A percentile compares a stretch with the other conserved stretches of the same genome.
phyloP scores from a whole-genome alignment of 2,113 vertebrate species.

The Sus scrofa region DNA sequence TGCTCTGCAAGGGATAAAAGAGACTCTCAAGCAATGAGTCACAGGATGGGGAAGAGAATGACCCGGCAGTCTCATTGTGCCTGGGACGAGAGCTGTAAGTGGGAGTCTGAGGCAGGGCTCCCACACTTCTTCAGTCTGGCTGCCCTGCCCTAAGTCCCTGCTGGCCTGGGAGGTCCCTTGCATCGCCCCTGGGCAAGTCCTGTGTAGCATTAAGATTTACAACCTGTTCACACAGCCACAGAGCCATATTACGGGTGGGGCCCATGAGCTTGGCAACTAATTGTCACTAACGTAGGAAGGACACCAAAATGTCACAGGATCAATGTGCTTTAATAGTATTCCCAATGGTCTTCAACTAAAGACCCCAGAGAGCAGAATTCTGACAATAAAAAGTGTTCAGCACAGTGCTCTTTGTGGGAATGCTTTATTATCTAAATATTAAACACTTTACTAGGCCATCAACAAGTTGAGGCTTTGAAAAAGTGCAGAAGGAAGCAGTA shows the following conservation, averaged over 20 bases:
- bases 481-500: not conserved
- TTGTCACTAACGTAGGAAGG: not conserved
- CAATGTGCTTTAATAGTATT: not conserved
- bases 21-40: not conserved
- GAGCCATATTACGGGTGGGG: not conserved
- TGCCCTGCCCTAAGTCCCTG: not conserved
- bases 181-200: not conserved
- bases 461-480: constrained; percentile 31
- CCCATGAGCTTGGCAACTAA: not conserved
- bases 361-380: not conserved
- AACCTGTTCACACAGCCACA: not conserved
- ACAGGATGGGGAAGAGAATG: not conserved
- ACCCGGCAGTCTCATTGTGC: rapidly evolving
- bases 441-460: not conserved
- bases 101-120: not conserved
- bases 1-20: not conserved
- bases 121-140: not conserved
- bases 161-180: not conserved
- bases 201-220: not conserved
- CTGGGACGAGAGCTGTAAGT: not conserved
- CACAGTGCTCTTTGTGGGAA: not conserved
- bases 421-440: not conserved
- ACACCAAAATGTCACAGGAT: not conserved
- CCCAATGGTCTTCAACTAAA: not conserved
- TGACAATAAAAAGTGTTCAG: not conserved